Conservation (phyloP, 2,888 invertebrate species). For the Eupithecia subfuscata region DNA sequence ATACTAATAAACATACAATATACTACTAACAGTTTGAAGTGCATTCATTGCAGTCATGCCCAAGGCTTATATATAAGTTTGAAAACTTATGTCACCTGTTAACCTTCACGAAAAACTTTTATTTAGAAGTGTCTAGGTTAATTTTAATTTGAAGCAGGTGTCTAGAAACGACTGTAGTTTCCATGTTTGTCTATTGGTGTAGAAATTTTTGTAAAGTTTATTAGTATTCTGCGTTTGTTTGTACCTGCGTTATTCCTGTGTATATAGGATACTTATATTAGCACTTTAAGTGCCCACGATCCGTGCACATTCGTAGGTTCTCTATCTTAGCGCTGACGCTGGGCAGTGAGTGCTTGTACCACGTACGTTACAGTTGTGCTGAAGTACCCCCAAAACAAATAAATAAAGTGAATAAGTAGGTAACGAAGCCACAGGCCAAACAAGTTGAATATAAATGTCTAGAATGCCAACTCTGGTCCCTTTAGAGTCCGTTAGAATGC, state of each 20-base stretch:
- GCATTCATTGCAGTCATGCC: neutral
- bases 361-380: too few species aligned
- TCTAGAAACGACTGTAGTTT: too few species aligned
- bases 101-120: too few species aligned
- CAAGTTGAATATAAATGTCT: neutral
- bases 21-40: neutral
- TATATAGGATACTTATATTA: neutral
- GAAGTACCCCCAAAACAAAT: too few species aligned
- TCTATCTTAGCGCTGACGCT: neutral
- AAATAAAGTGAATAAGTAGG: neutral
- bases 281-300: too few species aligned
- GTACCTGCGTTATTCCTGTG: too few species aligned
- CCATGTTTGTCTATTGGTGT: neutral
- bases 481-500: slow-evolving; percentile 15
- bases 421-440: neutral
- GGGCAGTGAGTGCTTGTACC: neutral
- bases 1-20: neutral
- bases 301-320: neutral
- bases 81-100: too few species aligned
- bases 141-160: too few species aligned
- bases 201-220: neutral
- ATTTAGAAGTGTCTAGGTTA: neutral
- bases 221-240: neutral
- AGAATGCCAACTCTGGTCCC: neutral
- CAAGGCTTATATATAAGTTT: neutral